A percentile compares a stretch with the other conserved stretches of the same genome.
phyloP scores from a whole-genome alignment of 2,797 vertebrate genomes.

The Nothura maculosa region DNA sequence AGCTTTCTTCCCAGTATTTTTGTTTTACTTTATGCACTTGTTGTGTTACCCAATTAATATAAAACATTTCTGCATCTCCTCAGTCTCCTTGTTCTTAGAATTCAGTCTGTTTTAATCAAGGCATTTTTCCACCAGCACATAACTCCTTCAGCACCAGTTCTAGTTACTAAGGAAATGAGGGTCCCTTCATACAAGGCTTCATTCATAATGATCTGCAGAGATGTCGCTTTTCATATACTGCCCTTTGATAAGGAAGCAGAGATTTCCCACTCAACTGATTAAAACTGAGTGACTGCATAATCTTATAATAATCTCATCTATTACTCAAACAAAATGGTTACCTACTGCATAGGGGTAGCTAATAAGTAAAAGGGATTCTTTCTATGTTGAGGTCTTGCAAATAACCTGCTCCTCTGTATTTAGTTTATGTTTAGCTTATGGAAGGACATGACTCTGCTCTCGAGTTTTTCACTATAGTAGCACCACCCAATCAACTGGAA shows the following conservation, averaged over 20 bases:
- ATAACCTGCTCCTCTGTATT: background rate
- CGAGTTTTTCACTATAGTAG: background rate
- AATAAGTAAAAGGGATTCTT: background rate
- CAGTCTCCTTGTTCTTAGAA: constrained; percentile 35
- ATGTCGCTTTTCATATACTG: constrained; percentile 21
- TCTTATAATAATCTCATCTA: constrained; percentile 23
- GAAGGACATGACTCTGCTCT: background rate
- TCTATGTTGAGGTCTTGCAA: background rate
- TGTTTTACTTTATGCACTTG: background rate
- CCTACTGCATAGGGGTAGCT: background rate
- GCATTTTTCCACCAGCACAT: constrained; percentile 8
- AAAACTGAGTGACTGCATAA: constrained; percentile 43
- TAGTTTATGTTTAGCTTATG: background rate
- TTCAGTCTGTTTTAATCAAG: constrained; percentile 52
- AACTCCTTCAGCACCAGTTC: constrained; percentile 6
- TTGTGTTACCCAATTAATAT: background rate
- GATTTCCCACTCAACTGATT: constrained; percentile 52
- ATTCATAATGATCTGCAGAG: constrained; percentile 25
- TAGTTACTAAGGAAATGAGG: constrained; percentile 2
- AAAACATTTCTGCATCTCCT: background rate
- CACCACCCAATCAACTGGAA: background rate
- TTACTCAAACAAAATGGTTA: constrained; percentile 34
- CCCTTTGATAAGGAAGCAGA: constrained; percentile 49
- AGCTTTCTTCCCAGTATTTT: background rate
- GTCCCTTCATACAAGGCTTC: constrained; percentile 32